A percentile compares a stretch with the other conserved stretches of the same genome.
phyloP scores from a whole-genome alignment of 2,113 vertebrate species.

The Cebus imitator region DNA sequence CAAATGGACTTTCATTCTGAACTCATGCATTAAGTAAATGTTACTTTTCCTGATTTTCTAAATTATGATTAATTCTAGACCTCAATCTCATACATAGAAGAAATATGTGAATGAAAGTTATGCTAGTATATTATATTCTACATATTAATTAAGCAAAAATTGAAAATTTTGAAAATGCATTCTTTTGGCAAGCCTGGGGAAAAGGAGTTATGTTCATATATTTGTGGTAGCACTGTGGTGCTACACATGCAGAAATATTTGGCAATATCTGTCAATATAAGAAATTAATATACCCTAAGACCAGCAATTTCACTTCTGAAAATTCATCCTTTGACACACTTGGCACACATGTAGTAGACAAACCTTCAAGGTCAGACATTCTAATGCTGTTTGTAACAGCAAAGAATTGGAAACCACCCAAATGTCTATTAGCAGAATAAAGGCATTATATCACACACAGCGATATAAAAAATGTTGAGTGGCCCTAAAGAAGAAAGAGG shows the following conservation, averaged over 20 bases:
- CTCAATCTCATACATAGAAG: not conserved
- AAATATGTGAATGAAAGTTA: not conserved
- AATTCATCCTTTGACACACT: slow-evolving; percentile 30
- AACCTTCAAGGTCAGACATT: not conserved
- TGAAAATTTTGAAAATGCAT: not conserved
- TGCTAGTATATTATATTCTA: not conserved
- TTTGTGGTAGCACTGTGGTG: not conserved
- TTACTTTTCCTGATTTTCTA: not conserved
- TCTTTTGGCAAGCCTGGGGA: not conserved
- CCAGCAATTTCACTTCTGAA: slow-evolving; percentile 1
- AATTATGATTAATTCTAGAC: not conserved
- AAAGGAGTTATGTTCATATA: not conserved
- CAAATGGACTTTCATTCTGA: not conserved
- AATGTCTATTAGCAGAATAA: not conserved
- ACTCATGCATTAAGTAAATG: not conserved
- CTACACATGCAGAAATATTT: not conserved
- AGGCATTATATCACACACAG: not conserved
- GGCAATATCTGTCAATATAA: not conserved
- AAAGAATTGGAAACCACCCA: slow-evolving; percentile 27
- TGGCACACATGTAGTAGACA: not conserved
- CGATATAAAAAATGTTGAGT: not conserved
- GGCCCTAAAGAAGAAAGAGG: not conserved
- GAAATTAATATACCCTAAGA: not conserved
- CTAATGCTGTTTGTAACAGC: not conserved
- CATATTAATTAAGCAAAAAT: not conserved